Evolutionary conservation across 1,140 invertebrate species (phyloP), one percentile per base, ranked within the genome.

Genomic region (Rhyacophila brunnea): DNA sequence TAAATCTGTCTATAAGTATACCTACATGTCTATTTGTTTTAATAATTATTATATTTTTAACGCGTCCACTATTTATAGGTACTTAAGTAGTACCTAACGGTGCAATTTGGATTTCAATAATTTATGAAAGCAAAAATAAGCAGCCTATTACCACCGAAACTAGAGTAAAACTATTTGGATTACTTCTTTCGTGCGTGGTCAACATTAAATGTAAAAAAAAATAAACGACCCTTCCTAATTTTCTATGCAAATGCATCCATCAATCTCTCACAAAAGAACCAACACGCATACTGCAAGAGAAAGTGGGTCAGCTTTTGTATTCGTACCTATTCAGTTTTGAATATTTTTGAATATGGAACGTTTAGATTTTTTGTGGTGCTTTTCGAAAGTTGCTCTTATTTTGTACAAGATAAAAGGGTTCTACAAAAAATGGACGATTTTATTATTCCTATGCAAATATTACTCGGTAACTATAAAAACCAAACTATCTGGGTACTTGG

Each of bases 291-390:
- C 38, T 20, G 35, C 50, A 45, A 45, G 53, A 59, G 62, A 64
- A 64, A 64, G 62, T 64, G 53, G 62, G 62, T 60, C 62, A 64
- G 0, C 19, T 42, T 46, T 64, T 64, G n/a, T n/a, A 53, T 64
- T 42, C 9, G 36, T 19, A 19, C 5, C n/a, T n/a, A n/a, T n/a
- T n/a, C n/a, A n/a, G 42, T 38, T 63, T 63, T 63, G 47, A 58
- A 63, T 63, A 64, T 52, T 56, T 58, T 50, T 59, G 52, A 58
- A 58, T 63, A 63, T 62, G 14, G 48, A 35, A 13, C 48, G 20
- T 28, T 15, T 15, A 4, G 36, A 56, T 58, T 58, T 58, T 63
- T 63, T 58, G 34, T 23, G 11, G 7, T 15, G 0, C 10, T 18
- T 54, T 52, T 64, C 55, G 62, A 64, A 64, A 64, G 62, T 53